Evolutionary conservation across 2,113 vertebrate species (phyloP), one percentile per base, ranked within the genome.

Genomic region (Rhabdomys dilectus): DNA sequence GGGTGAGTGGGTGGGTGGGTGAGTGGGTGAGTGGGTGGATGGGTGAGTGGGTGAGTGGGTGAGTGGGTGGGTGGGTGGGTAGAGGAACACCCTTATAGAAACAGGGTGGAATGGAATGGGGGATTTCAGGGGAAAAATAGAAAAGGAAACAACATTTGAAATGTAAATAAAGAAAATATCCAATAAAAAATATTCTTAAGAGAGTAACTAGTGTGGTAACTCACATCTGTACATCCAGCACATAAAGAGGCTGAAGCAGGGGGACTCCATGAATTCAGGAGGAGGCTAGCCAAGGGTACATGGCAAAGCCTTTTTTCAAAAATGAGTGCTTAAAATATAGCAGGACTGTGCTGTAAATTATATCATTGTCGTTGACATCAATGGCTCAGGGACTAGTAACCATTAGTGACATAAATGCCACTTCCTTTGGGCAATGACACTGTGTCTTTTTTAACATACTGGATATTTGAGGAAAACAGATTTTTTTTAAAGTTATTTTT

Each of bases 401-500:
- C 17, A 34, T 10, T 36, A 85, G 51, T 53, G 34, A 31, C 22
- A 45, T 13, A 0, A 62, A 17, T 66, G 4, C 15, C 19, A 3
- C 1, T 93, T 95, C 36, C 78, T 93, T 88, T 2, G 3, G 3
- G 3, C 4, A 45, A 78, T 64, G 17, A 62, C 39, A 22, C 7
- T 91, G 2, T 70, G 12, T 64, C 10, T 81, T 87, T 87, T 68
- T 81, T 86, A 91, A 93, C 26, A 2, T 29, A 31, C 21, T 85
- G 42, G 75, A n/a, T 15, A 80, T 70, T 85, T 96, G n/a, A 94
- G 36, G 42, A 64, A 21, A 78, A 17, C 26, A 80, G 22, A 82
- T 51, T 93, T 96, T 93, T 93, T 93, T 48, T 26, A 45, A 51
- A 10, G 36, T 42, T 34, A 36, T 88, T 56, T 76, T 70, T 66